Base-by-base conservation (phyloP, 37 sponge, comb jelly and placozoan species). In the Theonella swinhoei region DNA sequence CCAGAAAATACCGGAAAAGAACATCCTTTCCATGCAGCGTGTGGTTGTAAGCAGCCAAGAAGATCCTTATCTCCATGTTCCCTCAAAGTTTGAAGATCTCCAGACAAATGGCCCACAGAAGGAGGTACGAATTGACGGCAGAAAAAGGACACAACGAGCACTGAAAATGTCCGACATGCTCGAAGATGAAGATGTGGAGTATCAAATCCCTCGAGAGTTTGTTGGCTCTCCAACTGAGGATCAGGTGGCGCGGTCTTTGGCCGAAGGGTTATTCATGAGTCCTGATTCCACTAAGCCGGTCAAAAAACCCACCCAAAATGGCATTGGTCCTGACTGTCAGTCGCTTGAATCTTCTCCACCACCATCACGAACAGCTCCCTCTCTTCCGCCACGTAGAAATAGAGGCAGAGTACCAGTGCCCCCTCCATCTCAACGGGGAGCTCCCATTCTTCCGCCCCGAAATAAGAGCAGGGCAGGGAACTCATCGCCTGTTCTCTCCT, bases 61-160 rank as follows among this genome's bases (percentile, higher is more conserved):
- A 32, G 80, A 80, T 26, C 80, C 80, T 28, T 80, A 80, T 32
- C 67, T 66, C n/a, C 41, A 68, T 28, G 80, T 80, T 1, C 80
- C 80, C 20, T 67, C 65, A 1, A 35, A 69, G 54, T 80, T 80
- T 28, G 80, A 80, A 31, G 80, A 80, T 42, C 26, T 26, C 25
- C 29, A 37, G 35, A 68, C 28, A 1, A 19, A 22, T 28, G 70
- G 65, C 30, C 63, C 63, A 1, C 78, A 64, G n/a, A 64, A 66
- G 68, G 32, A 67, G 24, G 54, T 80, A 32, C n/a, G 80, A 22
- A 26, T 80, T 26, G 80, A 80, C 65, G 80, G 65, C 28, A 80
- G 24, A 1, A 80, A 39, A 17, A 47, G 54, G 54, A 17, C 54
- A 7, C 54, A 47, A 14, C 54, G 54, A 17, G 54, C 14, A 7